These are phyloP conservation scores for Macrostomum lignano DNA, from an alignment of 1,140 invertebrate species.

Conservation along the genomic window DNA sequence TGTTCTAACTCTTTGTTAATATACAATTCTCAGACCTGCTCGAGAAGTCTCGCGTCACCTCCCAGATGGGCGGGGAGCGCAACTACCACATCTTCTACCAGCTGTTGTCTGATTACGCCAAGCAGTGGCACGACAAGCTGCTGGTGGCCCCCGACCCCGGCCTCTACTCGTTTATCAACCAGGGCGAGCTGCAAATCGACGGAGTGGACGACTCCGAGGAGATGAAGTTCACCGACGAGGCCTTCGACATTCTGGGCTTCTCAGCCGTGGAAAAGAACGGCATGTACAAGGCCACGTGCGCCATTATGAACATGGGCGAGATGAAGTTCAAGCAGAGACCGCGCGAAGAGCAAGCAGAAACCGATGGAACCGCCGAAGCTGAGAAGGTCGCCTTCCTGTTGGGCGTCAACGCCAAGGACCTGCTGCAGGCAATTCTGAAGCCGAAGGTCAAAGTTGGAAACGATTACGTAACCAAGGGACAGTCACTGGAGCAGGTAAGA, in stretches of 20 bases:
- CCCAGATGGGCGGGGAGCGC: constrained; percentile 70
- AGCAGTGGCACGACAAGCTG: constrained; percentile 32
- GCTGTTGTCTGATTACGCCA: constrained; percentile 50
- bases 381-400: constrained; percentile 64
- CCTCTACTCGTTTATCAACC: constrained; percentile 67
- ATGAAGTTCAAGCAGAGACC: constrained; percentile 99
- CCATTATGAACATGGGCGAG: constrained; percentile 89
- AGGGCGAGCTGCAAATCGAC: constrained; percentile 83
- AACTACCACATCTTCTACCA: constrained; percentile 99
- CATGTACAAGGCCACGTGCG: constrained; percentile 79
- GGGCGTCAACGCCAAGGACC: constrained; percentile 33
- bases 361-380: constrained; percentile 81
- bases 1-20: background rate
- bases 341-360: constrained; percentile 94
- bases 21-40: constrained; percentile 48
- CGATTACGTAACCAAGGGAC: constrained; percentile 88
- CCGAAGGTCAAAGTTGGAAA: constrained; percentile 40
- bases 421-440: constrained; percentile 33
- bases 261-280: constrained; percentile 70
- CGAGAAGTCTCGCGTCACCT: constrained; percentile 99
- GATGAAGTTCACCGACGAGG: constrained; percentile 65
- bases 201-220: constrained; percentile 84
- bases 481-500: constrained; percentile 63
- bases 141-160: constrained; percentile 51
- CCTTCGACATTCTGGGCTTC: constrained; percentile 92